Percentiles rank a stretch among this genome's conserved stretches.
Evolutionary conservation across 2,888 invertebrate species (phyloP).

Genomic region (Apoderus coryli): DNA sequence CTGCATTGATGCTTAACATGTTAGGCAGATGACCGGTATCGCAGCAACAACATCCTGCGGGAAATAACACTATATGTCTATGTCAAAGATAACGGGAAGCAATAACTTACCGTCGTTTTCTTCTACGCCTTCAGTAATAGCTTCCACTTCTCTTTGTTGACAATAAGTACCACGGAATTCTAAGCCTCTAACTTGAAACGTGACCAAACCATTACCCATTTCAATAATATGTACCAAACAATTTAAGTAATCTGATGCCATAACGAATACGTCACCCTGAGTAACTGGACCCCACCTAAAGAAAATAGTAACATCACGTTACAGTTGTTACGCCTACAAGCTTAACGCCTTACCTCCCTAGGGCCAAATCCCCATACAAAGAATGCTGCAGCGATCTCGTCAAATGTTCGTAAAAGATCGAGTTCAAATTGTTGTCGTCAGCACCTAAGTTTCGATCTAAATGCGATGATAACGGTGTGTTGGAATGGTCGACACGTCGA

Average conservation of each 20-base stretch:
- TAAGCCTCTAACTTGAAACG: slow-evolving; percentile 93
- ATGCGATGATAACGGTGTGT: slow-evolving; percentile 88
- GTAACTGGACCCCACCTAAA: slow-evolving; percentile 86
- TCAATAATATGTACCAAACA: slow-evolving; percentile 97
- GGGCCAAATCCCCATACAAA: slow-evolving; percentile 79
- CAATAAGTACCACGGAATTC: slow-evolving; percentile 99
- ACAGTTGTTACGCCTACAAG: no score
- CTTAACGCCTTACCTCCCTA: no score
- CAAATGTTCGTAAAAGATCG: slow-evolving; percentile 97
- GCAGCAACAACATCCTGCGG: slow-evolving; percentile 71
- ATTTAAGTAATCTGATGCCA: slow-evolving; percentile 96
- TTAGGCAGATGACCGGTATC: slow-evolving; percentile 79
- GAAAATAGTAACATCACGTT: no score
- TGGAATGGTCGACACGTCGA: slow-evolving; percentile 91
- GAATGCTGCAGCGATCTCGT: slow-evolving; percentile 93
- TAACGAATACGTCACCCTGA: slow-evolving; percentile 95
- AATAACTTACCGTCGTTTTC: slow-evolving; percentile 65
- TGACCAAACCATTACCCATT: slow-evolving; percentile 93
- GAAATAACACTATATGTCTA: no score
- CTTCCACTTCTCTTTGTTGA: slow-evolving; percentile 97
- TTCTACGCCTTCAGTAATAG: slow-evolving; percentile 93
- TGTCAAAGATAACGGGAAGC: background rate
- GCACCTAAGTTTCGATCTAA: slow-evolving; percentile 83
- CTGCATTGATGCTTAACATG: slow-evolving; percentile 89
- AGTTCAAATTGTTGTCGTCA: slow-evolving; percentile 96